Base-by-base conservation (phyloP, 1,140 invertebrate genomes). In the Sycophaga agraensis region DNA sequence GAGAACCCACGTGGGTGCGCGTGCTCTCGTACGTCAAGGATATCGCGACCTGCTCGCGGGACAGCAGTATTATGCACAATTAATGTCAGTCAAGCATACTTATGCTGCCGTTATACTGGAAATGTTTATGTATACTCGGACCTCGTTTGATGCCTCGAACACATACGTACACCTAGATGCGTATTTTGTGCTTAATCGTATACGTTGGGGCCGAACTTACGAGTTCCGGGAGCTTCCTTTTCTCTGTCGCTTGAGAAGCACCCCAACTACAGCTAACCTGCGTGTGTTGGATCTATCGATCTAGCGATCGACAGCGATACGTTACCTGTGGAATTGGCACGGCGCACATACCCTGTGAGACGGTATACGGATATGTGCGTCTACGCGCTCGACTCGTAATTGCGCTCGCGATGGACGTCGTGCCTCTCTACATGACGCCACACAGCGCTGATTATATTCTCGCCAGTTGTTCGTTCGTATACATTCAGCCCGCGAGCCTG, bases 21-120 rank as follows among this genome's bases (percentile, higher is more conserved):
- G 26, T n/a, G 46, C 14, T 24, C 46, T n/a, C n/a, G n/a, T n/a
- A n/a, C n/a, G n/a, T n/a, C 26, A 17, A 16, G 31, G 50, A 39
- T 28, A 64, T 37, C 35, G 46, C 51, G 63, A 45, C 28, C 35
- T n/a, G n/a, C n/a, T 4, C 56, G 39, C 51, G 42, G 39, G 53
- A 53, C 34, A 62, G 58, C 49, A 59, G 55, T 63, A 67, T 69
- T 69, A 69, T 69, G 65, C 67, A 66, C 67, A 69, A 69, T 69
- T 69, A 69, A 69, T 69, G 67, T 69, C 67, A 67, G 63, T 64
- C 67, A 64, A 64, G 45, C 59, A 69, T 69, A 67, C 65, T 69
- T 69, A 69, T 69, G 67, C 65, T 64, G 65, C 65, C 60, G 62
- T 62, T 69, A 65, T 62, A 31, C 62, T 59, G 63, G 59, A 65